Conservation (phyloP, 2,113 vertebrate genomes). For the Pluvianellus socialis region DNA sequence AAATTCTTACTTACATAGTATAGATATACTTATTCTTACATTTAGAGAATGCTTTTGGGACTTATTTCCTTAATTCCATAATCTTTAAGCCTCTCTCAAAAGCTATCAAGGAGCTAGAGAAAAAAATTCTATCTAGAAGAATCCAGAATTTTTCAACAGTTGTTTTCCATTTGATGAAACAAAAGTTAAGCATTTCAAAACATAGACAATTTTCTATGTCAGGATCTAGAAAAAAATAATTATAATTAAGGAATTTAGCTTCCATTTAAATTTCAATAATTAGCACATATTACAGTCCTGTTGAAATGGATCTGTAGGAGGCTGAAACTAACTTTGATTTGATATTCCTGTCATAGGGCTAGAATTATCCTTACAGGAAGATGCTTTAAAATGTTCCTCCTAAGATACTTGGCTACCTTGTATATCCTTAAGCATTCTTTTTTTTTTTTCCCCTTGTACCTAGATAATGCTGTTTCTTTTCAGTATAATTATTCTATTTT, state of each 20-base stretch:
- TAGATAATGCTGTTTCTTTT: not conserved
- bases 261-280: not conserved
- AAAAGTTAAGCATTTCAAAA: not conserved
- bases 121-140: not conserved
- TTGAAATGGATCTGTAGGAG: not conserved
- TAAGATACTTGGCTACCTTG: not conserved
- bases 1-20: not conserved
- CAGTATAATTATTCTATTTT: not conserved
- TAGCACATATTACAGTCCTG: not conserved
- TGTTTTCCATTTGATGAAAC: not conserved
- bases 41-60: not conserved
- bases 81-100: not conserved
- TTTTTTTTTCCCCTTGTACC: not conserved
- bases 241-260: not conserved
- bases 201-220: not conserved
- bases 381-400: not conserved
- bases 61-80: not conserved
- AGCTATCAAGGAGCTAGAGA: not conserved
- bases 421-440: not conserved
- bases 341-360: not conserved
- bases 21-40: not conserved
- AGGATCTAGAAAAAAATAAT: not conserved
- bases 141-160: not conserved
- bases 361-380: not conserved
- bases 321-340: not conserved